Base-by-base conservation (phyloP, 2,797 vertebrate species). In the Petrocephalus schoutedeni region DNA sequence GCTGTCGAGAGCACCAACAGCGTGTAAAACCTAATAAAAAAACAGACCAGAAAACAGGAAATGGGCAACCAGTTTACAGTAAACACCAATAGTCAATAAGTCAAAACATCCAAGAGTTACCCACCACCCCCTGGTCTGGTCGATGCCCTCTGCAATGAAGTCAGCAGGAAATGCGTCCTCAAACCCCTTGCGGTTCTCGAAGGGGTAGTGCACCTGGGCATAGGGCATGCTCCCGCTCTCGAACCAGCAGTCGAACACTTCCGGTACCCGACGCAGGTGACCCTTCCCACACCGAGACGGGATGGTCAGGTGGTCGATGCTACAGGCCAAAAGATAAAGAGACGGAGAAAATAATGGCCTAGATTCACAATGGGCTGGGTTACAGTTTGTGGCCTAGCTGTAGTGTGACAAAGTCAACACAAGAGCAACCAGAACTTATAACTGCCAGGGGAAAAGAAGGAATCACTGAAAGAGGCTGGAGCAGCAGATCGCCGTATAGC, bases 161-260 rank as follows among this genome's bases (percentile, higher is more conserved):
- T 99, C 98, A 1, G 98, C 98, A 0, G 98, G 98, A 91, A 99
- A 99, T 1, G 94, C 91, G 2, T 99, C 98, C 89, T 99, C 98
- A 88, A 99, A 98, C 85, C 98, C 97, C 89, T 93, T 96, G 88
- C 87, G 95, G 93, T 96, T 98, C 92, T 99, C 95, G 28, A 99
- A 99, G 0, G 98, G 98, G 91, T 98, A 99, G 94, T 99, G 98
- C 54, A 93, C 97, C 91, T 99, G 98, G 0, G 98, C 98, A 0
- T 99, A 99, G 16, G 98, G 98, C 98, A 99, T 99, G 94, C 97
- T 99, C 90, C 98, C 98, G 0, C 98, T 99, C 95, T 99, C 98
- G 1, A 99, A 99, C 98, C 98, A 99, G 94, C 98, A 99, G 94
- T 99, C 98, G 3, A 99, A 99, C 58, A 99, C 98, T 91, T 99